Percentiles rank a stretch among this genome's conserved stretches.
phyloP scores from a whole-genome alignment of 2,888 invertebrate genomes.

The Listrodromus nycthemerus region DNA sequence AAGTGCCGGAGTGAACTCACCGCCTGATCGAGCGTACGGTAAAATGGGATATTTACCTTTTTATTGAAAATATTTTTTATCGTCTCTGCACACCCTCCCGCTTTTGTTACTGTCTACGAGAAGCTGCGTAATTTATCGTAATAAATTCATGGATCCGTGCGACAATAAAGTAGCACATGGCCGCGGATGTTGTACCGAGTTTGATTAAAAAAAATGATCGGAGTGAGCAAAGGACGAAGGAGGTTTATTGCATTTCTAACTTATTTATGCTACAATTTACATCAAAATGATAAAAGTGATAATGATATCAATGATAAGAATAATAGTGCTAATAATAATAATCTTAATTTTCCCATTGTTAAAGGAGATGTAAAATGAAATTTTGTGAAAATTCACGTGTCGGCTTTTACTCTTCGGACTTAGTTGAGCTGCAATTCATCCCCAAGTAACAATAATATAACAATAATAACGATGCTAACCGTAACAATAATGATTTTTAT shows the following conservation, averaged over 20 bases:
- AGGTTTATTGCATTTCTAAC: background rate
- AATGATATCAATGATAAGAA: background rate
- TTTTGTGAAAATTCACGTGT: too few species aligned
- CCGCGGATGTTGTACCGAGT: constrained; percentile 48
- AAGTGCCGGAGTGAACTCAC: constrained; percentile 49
- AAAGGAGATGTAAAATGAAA: too few species aligned
- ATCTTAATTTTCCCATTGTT: background rate
- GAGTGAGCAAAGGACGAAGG: background rate
- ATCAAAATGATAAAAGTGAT: background rate
- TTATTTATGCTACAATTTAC: too few species aligned
- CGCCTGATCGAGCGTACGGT: constrained; percentile 52
- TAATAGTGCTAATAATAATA: background rate
- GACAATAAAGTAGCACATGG: constrained; percentile 50
- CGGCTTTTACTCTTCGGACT: too few species aligned
- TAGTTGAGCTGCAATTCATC: too few species aligned
- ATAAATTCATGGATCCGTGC: constrained; percentile 57
- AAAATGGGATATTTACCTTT: constrained; percentile 56
- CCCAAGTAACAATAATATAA: background rate
- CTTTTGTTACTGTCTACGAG: constrained; percentile 26
- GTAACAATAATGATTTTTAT: background rate
- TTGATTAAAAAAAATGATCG: background rate
- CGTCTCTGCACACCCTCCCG: constrained; percentile 8
- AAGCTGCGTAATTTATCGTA: constrained; percentile 51
- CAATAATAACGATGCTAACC: background rate
- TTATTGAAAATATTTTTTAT: constrained; percentile 54